Evolutionary conservation across 2,797 vertebrate species (phyloP).

Genomic region (Pempheris klunzingeri): DNA sequence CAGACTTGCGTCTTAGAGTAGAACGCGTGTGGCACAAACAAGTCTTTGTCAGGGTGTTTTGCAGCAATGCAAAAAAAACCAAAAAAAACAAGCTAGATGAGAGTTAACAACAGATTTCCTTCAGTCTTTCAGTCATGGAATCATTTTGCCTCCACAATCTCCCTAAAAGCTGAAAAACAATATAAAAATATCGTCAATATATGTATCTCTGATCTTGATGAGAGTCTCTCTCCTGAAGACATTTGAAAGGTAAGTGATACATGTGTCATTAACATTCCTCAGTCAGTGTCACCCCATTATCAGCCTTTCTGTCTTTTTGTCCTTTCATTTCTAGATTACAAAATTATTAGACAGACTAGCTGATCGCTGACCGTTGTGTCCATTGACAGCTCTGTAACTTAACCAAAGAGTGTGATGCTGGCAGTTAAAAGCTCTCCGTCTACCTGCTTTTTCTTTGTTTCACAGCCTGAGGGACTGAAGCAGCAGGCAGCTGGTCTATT

Average conservation of each 20-base stretch:
- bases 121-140: neutral
- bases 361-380: neutral
- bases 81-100: neutral
- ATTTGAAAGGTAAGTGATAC: conserved; percentile 6
- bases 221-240: conserved; percentile 11
- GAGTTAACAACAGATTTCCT: neutral
- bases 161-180: conserved; percentile 2
- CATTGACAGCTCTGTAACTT: conserved; percentile 17
- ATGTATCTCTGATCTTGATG: neutral
- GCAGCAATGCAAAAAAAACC: neutral
- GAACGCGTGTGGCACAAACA: conserved; percentile 11
- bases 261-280: conserved; percentile 3
- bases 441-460: conserved; percentile 42
- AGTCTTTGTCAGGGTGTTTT: neutral
- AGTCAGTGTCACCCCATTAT: conserved; percentile 7
- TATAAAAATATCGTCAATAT: neutral
- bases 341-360: conserved; percentile 5
- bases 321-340: conserved; percentile 10
- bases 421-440: conserved; percentile 27
- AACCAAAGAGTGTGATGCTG: conserved; percentile 23
- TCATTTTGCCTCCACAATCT: neutral
- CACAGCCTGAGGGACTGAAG: conserved; percentile 43
- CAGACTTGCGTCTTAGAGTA: neutral
- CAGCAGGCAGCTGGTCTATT: conserved; percentile 57
- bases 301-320: conserved; percentile 11